Evolutionary conservation across 1,140 invertebrate genomes (phyloP).

Genomic region (Anoplophora glabripennis): DNA sequence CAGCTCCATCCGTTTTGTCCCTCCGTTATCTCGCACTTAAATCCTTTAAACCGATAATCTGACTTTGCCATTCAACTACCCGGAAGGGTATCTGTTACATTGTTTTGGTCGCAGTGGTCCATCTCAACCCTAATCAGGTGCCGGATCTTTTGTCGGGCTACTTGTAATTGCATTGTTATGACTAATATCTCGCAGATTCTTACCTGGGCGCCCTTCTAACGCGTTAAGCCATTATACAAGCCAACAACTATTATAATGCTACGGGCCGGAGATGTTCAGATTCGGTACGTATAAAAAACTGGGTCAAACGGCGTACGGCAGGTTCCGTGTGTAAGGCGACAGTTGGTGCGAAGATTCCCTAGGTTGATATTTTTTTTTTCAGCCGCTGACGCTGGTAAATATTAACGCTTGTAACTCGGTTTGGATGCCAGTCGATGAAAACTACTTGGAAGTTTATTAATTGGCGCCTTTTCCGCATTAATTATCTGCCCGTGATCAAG

Average conservation of each 20-base stretch:
- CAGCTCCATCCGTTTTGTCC: neutral
- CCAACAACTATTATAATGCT: neutral
- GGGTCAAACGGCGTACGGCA: no score
- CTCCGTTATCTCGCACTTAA: slow-evolving; percentile 5
- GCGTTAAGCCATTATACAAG: slow-evolving; percentile 24
- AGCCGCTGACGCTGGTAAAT: no score
- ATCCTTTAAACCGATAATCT: slow-evolving; percentile 7
- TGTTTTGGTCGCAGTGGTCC: slow-evolving; percentile 20
- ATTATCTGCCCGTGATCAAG: no score
- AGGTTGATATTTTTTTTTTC: no score
- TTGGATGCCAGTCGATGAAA: no score
- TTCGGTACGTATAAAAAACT: no score
- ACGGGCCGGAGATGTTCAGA: no score
- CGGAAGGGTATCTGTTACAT: slow-evolving; percentile 21
- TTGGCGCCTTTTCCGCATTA: no score
- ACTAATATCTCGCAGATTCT: slow-evolving; percentile 16
- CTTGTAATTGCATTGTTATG: slow-evolving; percentile 24
- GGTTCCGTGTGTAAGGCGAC: no score
- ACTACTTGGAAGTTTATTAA: no score
- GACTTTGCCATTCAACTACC: neutral
- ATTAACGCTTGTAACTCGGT: no score
- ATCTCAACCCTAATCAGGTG: slow-evolving; percentile 20
- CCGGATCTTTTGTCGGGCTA: slow-evolving; percentile 21
- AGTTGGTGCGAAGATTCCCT: no score
- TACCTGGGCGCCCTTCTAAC: slow-evolving; percentile 22